Percentiles rank a stretch among this genome's conserved stretches.
Conservation (phyloP, 2,797 vertebrate genomes). For the Balearica regulorum region DNA sequence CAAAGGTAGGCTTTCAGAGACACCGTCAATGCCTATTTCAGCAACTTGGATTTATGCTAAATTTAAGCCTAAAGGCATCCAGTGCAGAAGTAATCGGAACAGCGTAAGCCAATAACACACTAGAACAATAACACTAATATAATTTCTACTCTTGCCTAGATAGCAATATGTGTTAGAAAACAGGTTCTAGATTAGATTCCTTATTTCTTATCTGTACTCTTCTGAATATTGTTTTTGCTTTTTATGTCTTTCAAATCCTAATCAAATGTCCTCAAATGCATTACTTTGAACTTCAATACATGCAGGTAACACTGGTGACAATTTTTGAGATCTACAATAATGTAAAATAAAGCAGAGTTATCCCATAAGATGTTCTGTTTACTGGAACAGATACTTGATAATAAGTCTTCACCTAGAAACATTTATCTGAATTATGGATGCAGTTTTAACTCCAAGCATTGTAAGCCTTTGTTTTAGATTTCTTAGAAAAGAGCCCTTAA, state of each 20-base stretch:
- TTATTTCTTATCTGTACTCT: not conserved
- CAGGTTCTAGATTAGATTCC: not conserved
- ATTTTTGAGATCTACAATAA: not conserved
- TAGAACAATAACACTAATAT: not conserved
- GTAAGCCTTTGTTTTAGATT: not conserved
- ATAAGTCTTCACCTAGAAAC: not conserved
- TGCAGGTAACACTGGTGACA: not conserved
- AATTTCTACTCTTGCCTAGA: not conserved
- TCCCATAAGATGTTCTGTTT: not conserved
- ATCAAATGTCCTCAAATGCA: not conserved
- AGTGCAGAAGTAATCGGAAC: not conserved
- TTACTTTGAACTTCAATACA: not conserved
- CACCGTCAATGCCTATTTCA: constrained; percentile 13
- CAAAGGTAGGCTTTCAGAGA: constrained; percentile 17
- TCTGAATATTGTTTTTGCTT: not conserved
- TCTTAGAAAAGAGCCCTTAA: not conserved
- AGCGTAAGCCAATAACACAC: not conserved
- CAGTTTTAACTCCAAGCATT: not conserved
- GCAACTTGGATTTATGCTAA: constrained; percentile 38
- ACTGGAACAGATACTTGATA: not conserved
- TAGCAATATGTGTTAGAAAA: not conserved
- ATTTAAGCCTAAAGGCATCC: not conserved
- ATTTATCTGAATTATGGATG: not conserved
- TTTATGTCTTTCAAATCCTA: not conserved
- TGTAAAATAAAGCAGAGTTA: not conserved